Evolutionary conservation across 2,113 vertebrate species (phyloP).

Genomic region (Mormoops blainvillei): DNA sequence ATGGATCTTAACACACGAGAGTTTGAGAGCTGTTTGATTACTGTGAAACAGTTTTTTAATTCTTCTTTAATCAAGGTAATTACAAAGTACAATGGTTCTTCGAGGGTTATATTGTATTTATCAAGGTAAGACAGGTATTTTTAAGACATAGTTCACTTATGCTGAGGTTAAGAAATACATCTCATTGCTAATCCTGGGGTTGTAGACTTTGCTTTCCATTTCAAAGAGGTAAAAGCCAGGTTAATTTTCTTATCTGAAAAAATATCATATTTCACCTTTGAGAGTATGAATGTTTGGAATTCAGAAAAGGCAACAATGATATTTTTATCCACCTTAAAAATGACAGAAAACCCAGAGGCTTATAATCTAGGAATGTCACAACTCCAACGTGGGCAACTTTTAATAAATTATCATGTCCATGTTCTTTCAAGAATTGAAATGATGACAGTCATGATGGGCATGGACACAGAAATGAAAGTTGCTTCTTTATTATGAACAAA

Average conservation of each 20-base stretch:
- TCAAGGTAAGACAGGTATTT: slow-evolving; percentile 44
- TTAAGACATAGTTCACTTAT: neutral
- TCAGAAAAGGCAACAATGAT: neutral
- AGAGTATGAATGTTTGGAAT: neutral
- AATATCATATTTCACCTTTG: neutral
- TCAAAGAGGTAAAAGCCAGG: neutral
- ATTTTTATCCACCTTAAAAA: neutral
- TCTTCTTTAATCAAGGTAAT: slow-evolving; percentile 76
- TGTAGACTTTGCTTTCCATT: neutral
- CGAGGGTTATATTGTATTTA: slow-evolving; percentile 53
- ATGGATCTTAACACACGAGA: slow-evolving; percentile 54
- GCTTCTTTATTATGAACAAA: neutral
- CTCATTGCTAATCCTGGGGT: neutral
- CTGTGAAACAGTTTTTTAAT: slow-evolving; percentile 50
- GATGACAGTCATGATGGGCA: neutral
- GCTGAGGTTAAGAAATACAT: neutral
- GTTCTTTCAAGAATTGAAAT: slow-evolving; percentile 46
- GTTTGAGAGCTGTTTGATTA: slow-evolving; percentile 69
- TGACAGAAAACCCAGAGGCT: neutral
- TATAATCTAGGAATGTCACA: slow-evolving; percentile 1
- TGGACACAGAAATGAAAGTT: slow-evolving; percentile 9
- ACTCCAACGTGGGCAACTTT: slow-evolving; percentile 10
- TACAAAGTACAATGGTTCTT: slow-evolving; percentile 65
- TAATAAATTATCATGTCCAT: slow-evolving; percentile 35
- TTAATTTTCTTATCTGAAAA: neutral